Percentiles rank a stretch among this genome's conserved stretches.
phyloP scores from a whole-genome alignment of 2,797 vertebrate species.

The Xenopus petersii region DNA sequence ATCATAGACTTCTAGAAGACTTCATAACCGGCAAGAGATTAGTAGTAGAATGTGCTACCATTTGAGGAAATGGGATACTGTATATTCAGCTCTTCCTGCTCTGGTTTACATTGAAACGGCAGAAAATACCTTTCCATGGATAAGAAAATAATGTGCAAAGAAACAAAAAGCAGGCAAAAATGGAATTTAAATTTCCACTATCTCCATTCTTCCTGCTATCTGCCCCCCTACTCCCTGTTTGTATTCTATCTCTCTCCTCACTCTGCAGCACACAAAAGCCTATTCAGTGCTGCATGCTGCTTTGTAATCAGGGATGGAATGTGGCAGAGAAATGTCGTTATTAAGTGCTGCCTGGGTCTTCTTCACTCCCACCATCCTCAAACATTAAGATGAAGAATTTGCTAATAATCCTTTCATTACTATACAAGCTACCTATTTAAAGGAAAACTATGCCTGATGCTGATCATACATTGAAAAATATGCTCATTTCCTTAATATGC shows the following conservation, averaged over 20 bases:
- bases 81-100: constrained; percentile 7
- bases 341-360: not conserved
- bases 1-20: too few species aligned
- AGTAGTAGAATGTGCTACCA: too few species aligned
- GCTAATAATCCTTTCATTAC: too few species aligned
- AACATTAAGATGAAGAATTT: not conserved
- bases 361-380: not conserved
- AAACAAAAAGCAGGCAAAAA: not conserved
- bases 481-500: too few species aligned
- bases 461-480: too few species aligned
- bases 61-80: constrained; percentile 6
- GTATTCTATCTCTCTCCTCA: constrained; percentile 5
- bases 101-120: not conserved
- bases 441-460: too few species aligned
- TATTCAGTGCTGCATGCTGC: constrained; percentile 4
- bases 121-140: not conserved
- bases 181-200: not conserved
- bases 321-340: not conserved
- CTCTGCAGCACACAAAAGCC: constrained; percentile 3
- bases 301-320: constrained; percentile 8
- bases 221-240: not conserved
- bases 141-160: not conserved
- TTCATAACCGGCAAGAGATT: too few species aligned
- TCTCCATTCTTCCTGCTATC: not conserved
- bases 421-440: too few species aligned